Evolutionary conservation across 1,140 invertebrate species (phyloP), one percentile per base, ranked within the genome.

Genomic region (Pachypeltis micranthus): DNA sequence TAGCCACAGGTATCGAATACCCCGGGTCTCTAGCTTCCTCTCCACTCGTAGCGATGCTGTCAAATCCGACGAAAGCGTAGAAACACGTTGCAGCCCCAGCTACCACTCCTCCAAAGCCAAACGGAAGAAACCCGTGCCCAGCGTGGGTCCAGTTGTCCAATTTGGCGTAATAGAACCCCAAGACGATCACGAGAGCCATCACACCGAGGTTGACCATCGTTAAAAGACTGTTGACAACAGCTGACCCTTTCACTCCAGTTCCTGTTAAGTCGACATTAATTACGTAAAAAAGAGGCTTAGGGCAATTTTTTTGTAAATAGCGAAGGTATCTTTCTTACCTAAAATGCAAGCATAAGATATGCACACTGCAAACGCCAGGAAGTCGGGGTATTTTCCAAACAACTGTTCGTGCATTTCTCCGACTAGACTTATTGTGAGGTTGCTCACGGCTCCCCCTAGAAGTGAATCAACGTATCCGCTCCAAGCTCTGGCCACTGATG

Each of bases 31-130:
- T 76, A 0, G 80, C 82, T 72, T 85, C 83, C 72, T 85, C 83
- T 10, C 78, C 78, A 71, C 67, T 70, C 44, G 90, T 91, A 14
- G 91, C 91, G 54, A 94, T 85, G 56, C 85, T 84, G 76, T 94
- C 92, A 70, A 94, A 94, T 51, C 91, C 91, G 7, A 93, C 89
- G 71, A 93, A 93, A 28, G 90, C 91, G 72, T 86, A 95, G 74
- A 95, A 95, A 74, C 91, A 94, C 58, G 88, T 91, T 0, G 91
- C 91, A 0, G 91, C 91, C 0, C 91, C 91, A 12, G 64, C 65
- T 19, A 67, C 54, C 14, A 68, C 66, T 1, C 89, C 89, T 1
- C 78, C 78, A 59, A 88, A 79, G n/a, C 90, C 89, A 70, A 78
- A 91, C 0, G 92, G 91, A 66, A 92, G 75, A 71, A 94, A 88